Evolutionary conservation across 2,888 invertebrate genomes (phyloP).

Genomic region (Megalurothrips usitatus): DNA sequence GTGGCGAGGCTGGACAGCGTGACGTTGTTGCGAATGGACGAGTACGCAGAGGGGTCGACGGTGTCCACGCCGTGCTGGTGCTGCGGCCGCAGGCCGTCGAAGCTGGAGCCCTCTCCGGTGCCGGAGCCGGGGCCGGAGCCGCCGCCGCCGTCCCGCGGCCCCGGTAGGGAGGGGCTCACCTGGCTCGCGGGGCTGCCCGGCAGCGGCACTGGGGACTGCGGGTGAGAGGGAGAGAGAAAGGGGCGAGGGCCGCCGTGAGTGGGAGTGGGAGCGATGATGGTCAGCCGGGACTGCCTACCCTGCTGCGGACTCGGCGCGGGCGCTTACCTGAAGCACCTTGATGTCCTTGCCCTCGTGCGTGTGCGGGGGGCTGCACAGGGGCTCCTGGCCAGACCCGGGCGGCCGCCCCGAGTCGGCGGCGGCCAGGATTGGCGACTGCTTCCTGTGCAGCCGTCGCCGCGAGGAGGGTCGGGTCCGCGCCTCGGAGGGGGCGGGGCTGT

Average conservation of each 20-base stretch:
- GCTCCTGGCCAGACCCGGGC: background rate
- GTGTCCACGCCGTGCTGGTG: conserved; percentile 34
- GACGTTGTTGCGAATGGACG: conserved; percentile 48
- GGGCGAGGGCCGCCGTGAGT: background rate
- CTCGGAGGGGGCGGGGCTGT: conserved; percentile 41
- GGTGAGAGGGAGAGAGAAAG: background rate
- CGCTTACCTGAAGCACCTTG: background rate
- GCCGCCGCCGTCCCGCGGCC: background rate
- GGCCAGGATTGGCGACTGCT: background rate
- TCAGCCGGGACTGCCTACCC: no score
- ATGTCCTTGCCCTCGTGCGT: background rate
- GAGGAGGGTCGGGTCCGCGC: conserved; percentile 32
- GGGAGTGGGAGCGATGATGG: background rate
- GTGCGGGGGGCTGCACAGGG: conserved; percentile 7
- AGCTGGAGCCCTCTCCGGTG: background rate
- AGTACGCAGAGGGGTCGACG: conserved; percentile 41
- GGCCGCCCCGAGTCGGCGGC: background rate
- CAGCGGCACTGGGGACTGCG: background rate
- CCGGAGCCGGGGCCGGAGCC: conserved; percentile 38
- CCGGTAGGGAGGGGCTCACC: conserved; percentile 35
- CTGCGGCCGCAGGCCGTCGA: conserved; percentile 30
- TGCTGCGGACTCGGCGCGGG: no score
- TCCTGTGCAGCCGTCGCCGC: background rate
- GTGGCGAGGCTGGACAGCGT: conserved; percentile 49
- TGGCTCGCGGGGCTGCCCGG: conserved; percentile 9